phyloP scores from a whole-genome alignment of 1,140 invertebrate species.

The Atta cephalotes region DNA sequence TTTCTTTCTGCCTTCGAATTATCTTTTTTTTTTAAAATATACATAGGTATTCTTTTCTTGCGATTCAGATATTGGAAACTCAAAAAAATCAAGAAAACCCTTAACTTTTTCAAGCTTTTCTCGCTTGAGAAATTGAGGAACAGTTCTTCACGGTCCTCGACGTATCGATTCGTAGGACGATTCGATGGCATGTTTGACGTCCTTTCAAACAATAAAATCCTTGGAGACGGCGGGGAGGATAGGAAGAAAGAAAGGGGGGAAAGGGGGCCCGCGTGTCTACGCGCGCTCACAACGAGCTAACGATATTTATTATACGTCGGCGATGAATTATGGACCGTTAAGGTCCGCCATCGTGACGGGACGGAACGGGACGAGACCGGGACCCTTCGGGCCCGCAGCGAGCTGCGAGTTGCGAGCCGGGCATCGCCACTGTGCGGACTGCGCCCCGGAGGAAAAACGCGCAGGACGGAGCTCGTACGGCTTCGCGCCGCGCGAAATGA shows the following conservation, averaged over 20 bases:
- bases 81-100: too few species aligned
- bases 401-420: conserved; percentile 31
- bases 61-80: too few species aligned
- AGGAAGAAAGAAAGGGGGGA: neutral
- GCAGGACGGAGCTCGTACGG: neutral
- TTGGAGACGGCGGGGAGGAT: too few species aligned
- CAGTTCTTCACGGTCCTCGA: neutral
- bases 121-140: neutral
- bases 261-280: conserved; percentile 50
- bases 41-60: too few species aligned
- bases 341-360: conserved; percentile 73
- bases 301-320: conserved; percentile 80
- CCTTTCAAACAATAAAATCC: conserved; percentile 5
- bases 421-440: conserved; percentile 8
- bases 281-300: conserved; percentile 71
- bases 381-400: conserved; percentile 63
- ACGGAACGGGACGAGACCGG: neutral
- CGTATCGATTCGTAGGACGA: neutral
- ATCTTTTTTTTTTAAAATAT: too few species aligned
- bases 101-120: neutral
- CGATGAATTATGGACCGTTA: conserved; percentile 81
- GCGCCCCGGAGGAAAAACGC: conserved; percentile 52
- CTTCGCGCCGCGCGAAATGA: conserved; percentile 40
- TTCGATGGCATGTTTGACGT: neutral
- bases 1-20: too few species aligned